Percentiles rank a stretch among this genome's conserved stretches.
phyloP scores from a whole-genome alignment of 1,140 invertebrate species.

The Elysia chlorotica region DNA sequence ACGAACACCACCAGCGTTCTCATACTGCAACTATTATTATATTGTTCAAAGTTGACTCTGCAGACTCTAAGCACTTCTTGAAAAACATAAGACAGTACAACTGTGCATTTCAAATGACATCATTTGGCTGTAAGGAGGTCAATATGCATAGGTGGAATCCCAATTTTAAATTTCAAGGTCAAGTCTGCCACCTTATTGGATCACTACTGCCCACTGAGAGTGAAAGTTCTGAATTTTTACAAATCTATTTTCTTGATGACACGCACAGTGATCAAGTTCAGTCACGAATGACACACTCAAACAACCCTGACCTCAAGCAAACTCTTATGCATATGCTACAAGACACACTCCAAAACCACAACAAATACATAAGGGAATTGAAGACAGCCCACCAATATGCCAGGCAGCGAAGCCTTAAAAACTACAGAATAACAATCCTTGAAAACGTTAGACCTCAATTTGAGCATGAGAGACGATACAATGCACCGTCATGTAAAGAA shows the following conservation, averaged over 20 bases:
- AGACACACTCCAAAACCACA: not conserved
- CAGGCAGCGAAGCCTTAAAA: not conserved
- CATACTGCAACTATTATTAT: too few species aligned
- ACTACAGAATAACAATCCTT: not conserved
- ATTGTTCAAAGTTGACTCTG: not conserved
- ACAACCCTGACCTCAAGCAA: not conserved
- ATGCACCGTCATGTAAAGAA: not conserved
- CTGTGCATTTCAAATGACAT: not conserved
- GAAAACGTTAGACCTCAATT: not conserved
- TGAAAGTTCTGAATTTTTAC: not conserved
- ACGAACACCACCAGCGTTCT: too few species aligned
- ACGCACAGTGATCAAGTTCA: not conserved
- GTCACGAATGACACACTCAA: not conserved
- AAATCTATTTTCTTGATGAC: not conserved
- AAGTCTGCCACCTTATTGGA: not conserved
- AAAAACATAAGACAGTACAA: not conserved
- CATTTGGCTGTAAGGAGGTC: not conserved
- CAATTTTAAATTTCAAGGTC: not conserved
- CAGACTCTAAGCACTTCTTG: not conserved
- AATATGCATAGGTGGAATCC: not conserved
- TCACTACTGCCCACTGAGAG: too few species aligned
- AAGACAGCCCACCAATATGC: not conserved
- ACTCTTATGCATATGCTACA: not conserved
- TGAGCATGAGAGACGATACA: not conserved
- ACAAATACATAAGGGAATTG: not conserved